Base-by-base conservation (phyloP, 2,113 vertebrate species). In the Oreotrochilus melanogaster region DNA sequence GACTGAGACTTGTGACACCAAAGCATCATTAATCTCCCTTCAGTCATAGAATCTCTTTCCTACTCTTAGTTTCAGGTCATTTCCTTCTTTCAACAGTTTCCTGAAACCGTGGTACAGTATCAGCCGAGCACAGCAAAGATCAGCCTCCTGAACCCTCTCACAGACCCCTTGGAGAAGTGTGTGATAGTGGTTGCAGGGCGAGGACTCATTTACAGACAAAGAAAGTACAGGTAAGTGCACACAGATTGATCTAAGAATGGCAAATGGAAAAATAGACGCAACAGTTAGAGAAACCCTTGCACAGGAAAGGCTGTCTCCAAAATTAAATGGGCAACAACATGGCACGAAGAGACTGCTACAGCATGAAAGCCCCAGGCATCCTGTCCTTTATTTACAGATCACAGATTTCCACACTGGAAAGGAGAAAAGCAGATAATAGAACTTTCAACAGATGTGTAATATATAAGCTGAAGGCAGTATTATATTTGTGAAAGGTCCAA, bases 101-200 rank as follows among this genome's bases (percentile, higher is more conserved):
- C 97, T 84, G 84, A 97, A 69, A 80, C 18, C 12, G 61, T 80
- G 21, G 42, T 74, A 25, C 92, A 97, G 23, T 62, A 95, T 37
- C 57, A 86, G 9, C 78, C 67, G 31, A 64, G 96, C 19, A 93
- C 0, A 2, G 98, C 48, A 13, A 95, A 95, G 24, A 70, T 99
- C 61, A 15, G 92, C 33, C 97, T 99, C 87, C 65, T 30, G 53
- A 99, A 99, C 91, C 97, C 98, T 7, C 47, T 98, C 21, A 12
- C 80, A 0, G 89, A 92, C 25, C 85, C 93, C 35, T 70, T 99
- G 95, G 94, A 75, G 9, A 57, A 98, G 45, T 98, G 98, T 84
- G 39, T 69, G 23, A 51, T 99, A 42, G 97, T 95, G 9, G 25
- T 98, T 6, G 64, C 95, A 4, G 98, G 98, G 39, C 97, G 84